Base-by-base conservation (phyloP, 2,888 invertebrate species). In the Leucophenga montana region DNA sequence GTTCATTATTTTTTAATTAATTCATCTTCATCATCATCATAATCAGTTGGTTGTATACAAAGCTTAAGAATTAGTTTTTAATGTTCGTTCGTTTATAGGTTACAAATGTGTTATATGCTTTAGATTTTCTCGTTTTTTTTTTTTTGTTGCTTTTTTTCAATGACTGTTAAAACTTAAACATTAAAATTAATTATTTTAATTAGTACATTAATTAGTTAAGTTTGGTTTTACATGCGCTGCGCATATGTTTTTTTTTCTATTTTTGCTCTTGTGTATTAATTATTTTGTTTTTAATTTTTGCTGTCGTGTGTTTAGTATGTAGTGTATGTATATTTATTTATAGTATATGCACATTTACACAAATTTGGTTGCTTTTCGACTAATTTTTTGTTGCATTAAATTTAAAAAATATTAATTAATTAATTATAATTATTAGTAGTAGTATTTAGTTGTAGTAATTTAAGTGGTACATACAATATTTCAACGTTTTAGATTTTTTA, bases 221-320 rank as follows among this genome's bases (percentile, higher is more conserved):
- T 77, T 78, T 80, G 76, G 77, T 84, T 84, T 85, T 81, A 85
- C 85, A 83, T 86, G 86, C 85, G 78, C 82, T 83, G 83, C 83
- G 84, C 85, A 81, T 83, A 72, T 61, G 46, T 66, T 61, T 75
- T 70, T 57, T 62, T 71, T 80, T n/a, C n/a, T n/a, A 65, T 61
- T 75, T 70, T 79, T 77, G 78, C 78, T 78, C 22, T 33, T 53
- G 53, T 39, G 13, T 81, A 79, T 81, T 39, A 16, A 78, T 79
- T 13, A 11, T 44, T 54, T 68, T 31, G 44, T 65, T 56, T 6
- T 53, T 73, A n/a, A n/a, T 65, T 66, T 44, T 39, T 13, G 27
- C 62, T 53, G 53, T 71, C 65, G 48, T 13, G 14, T 53, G 39
- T 56, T 39, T 66, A 22, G 6, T 54, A 20, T 53, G 27, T 80